Base-by-base conservation (phyloP, 2,888 invertebrate species). In the Tuberolachnus salignus region DNA sequence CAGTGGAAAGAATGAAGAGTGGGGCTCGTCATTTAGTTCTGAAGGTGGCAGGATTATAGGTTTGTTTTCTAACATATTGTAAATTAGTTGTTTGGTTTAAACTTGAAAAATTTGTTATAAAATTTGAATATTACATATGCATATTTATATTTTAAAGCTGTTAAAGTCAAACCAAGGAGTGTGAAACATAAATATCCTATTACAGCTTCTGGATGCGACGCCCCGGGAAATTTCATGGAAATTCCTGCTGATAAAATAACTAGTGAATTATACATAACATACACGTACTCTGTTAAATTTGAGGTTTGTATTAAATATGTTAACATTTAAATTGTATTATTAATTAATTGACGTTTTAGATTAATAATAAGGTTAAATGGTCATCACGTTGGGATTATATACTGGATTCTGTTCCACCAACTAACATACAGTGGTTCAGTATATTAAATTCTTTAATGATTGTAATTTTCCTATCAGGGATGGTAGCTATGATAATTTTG, bases 331-430 rank as follows among this genome's bases (percentile, higher is more conserved):
- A 19, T 26, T 19, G 14, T 19, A 26, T 26, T 49, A 19, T 19
- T 9, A 42, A 19, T 64, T 53, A 10, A 6, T 26, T 71, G 21
- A 80, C 69, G 74, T 85, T 84, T 21, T 80, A 88, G 84, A 88
- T 89, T 84, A 92, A 94, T 84, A 91, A 94, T 85, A 89, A 90
- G 0, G 92, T 97, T 16, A 97, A 97, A 87, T 99, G 98, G 99
- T 97, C 97, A 0, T 98, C 97, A 0, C 90, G 99, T 84, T 99
- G 99, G 99, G 99, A 99, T 86, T 99, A 99, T 86, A 98, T 99
- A 82, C 87, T 99, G 81, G 97, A 98, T 86, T 97, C 98, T 0
- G 96, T 97, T 94, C 97, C 97, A 0, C 97, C 98, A 85, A 95
- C 98, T 0, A 98, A 98, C 85, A 98, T 98, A 83, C 98, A 98